Evolutionary conservation across 2,113 vertebrate genomes (phyloP).

Genomic region (Xyliphius kryptos): DNA sequence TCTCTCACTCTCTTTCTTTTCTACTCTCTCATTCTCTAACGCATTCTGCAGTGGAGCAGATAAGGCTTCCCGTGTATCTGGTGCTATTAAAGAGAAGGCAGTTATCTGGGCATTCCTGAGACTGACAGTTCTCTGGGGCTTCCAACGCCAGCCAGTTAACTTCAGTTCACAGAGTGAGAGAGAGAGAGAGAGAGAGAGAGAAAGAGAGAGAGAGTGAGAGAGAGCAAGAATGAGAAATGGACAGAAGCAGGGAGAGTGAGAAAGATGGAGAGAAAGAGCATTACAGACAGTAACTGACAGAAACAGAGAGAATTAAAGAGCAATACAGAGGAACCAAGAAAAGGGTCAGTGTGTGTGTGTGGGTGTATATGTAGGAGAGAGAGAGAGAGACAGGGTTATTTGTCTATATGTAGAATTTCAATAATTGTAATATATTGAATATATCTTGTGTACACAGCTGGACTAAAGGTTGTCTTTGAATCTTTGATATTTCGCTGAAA

Average conservation of each 20-base stretch:
- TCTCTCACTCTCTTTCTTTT: slow-evolving; percentile 47
- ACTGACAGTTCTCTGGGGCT: slow-evolving; percentile 57
- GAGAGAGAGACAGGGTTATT: background rate
- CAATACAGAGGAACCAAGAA: too few relatives aligned
- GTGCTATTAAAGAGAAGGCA: slow-evolving; percentile 60
- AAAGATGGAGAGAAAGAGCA: too few relatives aligned
- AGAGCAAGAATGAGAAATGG: too few relatives aligned
- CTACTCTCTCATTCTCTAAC: slow-evolving; percentile 20
- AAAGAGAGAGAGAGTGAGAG: too few relatives aligned
- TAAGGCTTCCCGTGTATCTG: slow-evolving; percentile 58
- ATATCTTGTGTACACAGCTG: background rate
- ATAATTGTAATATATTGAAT: background rate
- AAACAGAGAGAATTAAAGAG: too few relatives aligned
- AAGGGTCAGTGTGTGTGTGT: too few relatives aligned
- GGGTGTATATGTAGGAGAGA: too few relatives aligned
- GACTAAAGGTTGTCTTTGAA: too few relatives aligned
- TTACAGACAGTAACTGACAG: too few relatives aligned
- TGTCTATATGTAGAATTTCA: background rate
- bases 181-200: background rate
- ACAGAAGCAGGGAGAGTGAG: too few relatives aligned
- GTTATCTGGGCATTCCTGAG: slow-evolving; percentile 50
- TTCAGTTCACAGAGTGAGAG: background rate
- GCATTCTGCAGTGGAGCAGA: slow-evolving; percentile 56
- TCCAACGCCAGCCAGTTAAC: slow-evolving; percentile 39
- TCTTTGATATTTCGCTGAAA: too few relatives aligned